phyloP scores from a whole-genome alignment of 2,797 vertebrate species.

The Sparidentex hasta region DNA sequence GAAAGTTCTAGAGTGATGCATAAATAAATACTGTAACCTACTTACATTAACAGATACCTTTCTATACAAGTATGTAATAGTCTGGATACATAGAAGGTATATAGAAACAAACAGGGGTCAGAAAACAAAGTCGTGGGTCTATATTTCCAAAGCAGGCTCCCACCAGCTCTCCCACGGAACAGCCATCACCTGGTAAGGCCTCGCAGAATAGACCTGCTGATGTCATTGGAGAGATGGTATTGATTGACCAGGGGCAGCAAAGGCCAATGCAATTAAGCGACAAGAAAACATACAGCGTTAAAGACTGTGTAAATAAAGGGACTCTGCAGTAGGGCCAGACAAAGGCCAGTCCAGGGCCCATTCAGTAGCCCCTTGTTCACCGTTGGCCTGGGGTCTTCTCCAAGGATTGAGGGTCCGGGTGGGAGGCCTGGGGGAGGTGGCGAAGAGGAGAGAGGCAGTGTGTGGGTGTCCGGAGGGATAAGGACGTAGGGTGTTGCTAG shows the following conservation, averaged over 20 bases:
- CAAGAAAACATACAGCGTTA: conserved; percentile 86
- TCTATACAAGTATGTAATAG: background rate
- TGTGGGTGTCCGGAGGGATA: conserved; percentile 79
- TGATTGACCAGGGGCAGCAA: conserved; percentile 83
- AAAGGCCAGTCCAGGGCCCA: conserved; percentile 83
- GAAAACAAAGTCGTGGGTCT: conserved; percentile 8
- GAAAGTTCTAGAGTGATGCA: conserved; percentile 1
- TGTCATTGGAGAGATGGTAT: conserved; percentile 81
- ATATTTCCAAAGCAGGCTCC: conserved; percentile 56
- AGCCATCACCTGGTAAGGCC: conserved; percentile 78
- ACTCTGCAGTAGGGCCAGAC: conserved; percentile 77
- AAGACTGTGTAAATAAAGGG: conserved; percentile 89
- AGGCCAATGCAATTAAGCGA: conserved; percentile 88
- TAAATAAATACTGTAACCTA: conserved; percentile 4
- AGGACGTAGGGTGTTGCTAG: conserved; percentile 82
- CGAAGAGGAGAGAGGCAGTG: conserved; percentile 57
- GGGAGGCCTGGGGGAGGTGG: conserved; percentile 80
- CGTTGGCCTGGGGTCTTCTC: conserved; percentile 82
- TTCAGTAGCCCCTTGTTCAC: conserved; percentile 84
- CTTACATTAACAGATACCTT: background rate
- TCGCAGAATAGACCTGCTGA: conserved; percentile 78
- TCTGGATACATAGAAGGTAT: background rate
- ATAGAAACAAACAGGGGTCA: background rate
- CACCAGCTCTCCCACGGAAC: conserved; percentile 70
- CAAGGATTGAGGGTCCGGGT: conserved; percentile 80